Base-by-base conservation (phyloP, 1,140 invertebrate species). In the Drosophila setifemur region DNA sequence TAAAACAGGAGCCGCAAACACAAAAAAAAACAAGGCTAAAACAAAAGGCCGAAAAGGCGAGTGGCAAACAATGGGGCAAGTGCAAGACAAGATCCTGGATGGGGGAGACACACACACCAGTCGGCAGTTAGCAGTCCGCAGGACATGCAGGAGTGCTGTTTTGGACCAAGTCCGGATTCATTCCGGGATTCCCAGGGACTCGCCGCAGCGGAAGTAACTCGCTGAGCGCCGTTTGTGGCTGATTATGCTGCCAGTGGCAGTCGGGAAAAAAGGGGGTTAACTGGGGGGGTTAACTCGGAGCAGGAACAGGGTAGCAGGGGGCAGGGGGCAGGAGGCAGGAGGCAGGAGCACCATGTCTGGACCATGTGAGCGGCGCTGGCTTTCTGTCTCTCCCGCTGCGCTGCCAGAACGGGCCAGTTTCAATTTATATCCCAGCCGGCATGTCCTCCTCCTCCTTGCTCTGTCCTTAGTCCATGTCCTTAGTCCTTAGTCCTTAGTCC, bases 131-230 rank as follows among this genome's bases (percentile, higher is more conserved):
- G n/a, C n/a, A n/a, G n/a, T n/a, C n/a, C 12, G 11, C 44, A 55
- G 53, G 48, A 57, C 54, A 55, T 57, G 50, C 53, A 58, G 50
- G n/a, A 54, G 29, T 42, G 44, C 50, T 37, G 37, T 43, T 50
- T 49, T 58, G 44, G 68, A 71, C 54, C 40, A 43, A 44, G 33
- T 60, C 35, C 52, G 31, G 43, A 44, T 16, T 40, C 35, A 33
- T 6, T 8, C 29, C n/a, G 14, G 52, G 23, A 19, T 5, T 21
- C 23, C 25, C 39, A 40, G 45, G n/a, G 45, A 82, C 66, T 82
- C 77, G 77, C 81, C 86, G 87, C 86, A 89, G 78, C 82, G 87
- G 87, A 89, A 87, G 82, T 82, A 89, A 89, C 88, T 89, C 68
- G 72, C 75, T 81, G 73, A 54, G 79, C 79, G 79, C 79, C 86